phyloP scores from a whole-genome alignment of 1,140 invertebrate species.

The Copidosoma floridanum region DNA sequence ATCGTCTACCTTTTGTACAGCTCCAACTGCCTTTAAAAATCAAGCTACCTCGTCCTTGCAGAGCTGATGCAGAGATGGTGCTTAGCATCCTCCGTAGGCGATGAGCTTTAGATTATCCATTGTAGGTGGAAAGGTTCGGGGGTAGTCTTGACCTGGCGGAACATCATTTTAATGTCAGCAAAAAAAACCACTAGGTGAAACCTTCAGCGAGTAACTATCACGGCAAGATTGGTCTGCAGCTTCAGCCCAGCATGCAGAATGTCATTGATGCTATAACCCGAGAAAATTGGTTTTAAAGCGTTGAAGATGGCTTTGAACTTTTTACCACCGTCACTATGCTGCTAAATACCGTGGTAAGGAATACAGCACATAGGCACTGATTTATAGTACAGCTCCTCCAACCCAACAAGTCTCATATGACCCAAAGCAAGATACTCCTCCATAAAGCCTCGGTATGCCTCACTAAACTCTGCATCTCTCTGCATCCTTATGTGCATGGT shows the following conservation, averaged over 20 bases:
- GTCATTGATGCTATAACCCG: slow-evolving; percentile 1
- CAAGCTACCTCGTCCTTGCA: neutral
- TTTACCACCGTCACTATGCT: neutral
- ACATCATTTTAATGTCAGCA: slow-evolving; percentile 11
- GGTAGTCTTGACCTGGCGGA: neutral
- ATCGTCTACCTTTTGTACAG: neutral
- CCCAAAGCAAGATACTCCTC: neutral
- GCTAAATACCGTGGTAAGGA: slow-evolving; percentile 1
- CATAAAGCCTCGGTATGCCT: neutral
- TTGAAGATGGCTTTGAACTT: slow-evolving; percentile 11
- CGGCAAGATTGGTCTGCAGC: neutral
- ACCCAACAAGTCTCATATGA: neutral
- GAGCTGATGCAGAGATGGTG: neutral
- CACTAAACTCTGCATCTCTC: neutral
- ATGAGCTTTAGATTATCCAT: slow-evolving; percentile 4
- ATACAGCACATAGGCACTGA: neutral
- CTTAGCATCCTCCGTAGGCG: neutral
- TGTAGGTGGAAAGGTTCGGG: neutral
- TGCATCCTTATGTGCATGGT: neutral
- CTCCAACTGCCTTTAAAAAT: neutral
- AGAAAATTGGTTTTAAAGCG: neutral
- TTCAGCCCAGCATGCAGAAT: neutral
- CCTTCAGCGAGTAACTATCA: neutral
- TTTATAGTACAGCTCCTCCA: neutral
- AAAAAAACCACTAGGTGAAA: neutral